Evolutionary conservation across 2,888 invertebrate species (phyloP), one percentile per base, ranked within the genome.

Genomic region (Parelbella ahira): DNA sequence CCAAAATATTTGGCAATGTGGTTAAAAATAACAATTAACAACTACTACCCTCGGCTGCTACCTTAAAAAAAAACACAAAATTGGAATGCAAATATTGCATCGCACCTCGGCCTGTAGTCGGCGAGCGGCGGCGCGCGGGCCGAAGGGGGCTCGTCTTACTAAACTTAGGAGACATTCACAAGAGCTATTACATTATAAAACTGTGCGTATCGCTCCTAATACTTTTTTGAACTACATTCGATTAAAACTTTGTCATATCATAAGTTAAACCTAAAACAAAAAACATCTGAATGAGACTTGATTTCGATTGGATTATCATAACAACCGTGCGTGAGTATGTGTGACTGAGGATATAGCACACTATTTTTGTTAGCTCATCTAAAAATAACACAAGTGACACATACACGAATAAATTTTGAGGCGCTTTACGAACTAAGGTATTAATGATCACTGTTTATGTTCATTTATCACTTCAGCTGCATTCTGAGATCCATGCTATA

Each of bases 1-100:
- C 84, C 86, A 83, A 84, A 67, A 68, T 76, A 77, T 83, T 87
- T 86, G 86, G 86, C 75, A 84, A 83, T 84, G 76, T 77, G 80
- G 68, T 72, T 76, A 71, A 76, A 78, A 80, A 72, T 71, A 76
- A 82, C 69, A 55, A 80, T 71, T 79, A 80, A 80, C 72, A 75
- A 78, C 76, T 81, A 80, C 68, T 65, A 72, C 73, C 70, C 64
- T 66, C 76, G 62, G 75, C 70, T 70, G 81, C 80, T 83, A 76
- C 80, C 81, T 79, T 81, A 84, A 77, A 78, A 15, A 15, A 15
- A 15, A 78, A 79, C 69, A 79, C 65, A 76, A 79, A 83, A 80
- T 60, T 88, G 88, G 88, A 88, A 88, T 88, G 88, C 88, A 86
- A 79, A 72, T 83, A 86, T 83, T 87, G 87, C 87, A 87, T 87